These are phyloP conservation scores for Caretta caretta DNA, from an alignment of 2,113 vertebrate species.

Conservation along the genomic window DNA sequence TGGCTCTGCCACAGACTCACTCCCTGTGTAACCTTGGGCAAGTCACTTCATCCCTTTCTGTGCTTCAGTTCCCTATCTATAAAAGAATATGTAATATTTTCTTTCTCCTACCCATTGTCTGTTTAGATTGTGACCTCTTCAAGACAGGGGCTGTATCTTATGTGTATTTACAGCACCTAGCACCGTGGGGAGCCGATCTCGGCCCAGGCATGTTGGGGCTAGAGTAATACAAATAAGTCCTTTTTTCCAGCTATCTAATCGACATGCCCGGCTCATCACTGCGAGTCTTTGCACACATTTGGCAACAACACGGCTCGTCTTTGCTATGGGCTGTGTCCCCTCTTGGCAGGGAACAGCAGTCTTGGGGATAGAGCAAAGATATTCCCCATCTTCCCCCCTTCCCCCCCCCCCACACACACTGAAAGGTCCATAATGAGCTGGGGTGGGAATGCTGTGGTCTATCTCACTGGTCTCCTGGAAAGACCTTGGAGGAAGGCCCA, in stretches of 20 bases:
- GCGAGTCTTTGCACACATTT: background rate
- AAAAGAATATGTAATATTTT: background rate
- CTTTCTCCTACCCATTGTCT: background rate
- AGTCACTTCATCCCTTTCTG: background rate
- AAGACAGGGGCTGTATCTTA: background rate
- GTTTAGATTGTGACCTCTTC: background rate
- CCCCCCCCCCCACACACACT: background rate
- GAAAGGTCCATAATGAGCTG: background rate
- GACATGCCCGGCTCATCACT: background rate
- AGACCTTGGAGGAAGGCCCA: background rate
- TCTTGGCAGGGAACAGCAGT: background rate
- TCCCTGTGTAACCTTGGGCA: background rate
- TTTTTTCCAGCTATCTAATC: background rate
- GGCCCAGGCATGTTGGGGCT: background rate
- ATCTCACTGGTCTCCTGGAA: background rate
- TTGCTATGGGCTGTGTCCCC: background rate
- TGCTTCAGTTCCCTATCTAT: background rate
- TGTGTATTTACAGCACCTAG: background rate
- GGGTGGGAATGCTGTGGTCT: background rate
- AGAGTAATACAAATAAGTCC: no score
- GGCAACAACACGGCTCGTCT: background rate
- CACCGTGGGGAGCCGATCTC: background rate
- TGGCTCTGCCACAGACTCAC: background rate
- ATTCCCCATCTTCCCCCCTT: background rate
- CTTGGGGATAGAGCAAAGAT: background rate